Conservation (phyloP, 2,888 invertebrate species). For the Amiota mariae region DNA sequence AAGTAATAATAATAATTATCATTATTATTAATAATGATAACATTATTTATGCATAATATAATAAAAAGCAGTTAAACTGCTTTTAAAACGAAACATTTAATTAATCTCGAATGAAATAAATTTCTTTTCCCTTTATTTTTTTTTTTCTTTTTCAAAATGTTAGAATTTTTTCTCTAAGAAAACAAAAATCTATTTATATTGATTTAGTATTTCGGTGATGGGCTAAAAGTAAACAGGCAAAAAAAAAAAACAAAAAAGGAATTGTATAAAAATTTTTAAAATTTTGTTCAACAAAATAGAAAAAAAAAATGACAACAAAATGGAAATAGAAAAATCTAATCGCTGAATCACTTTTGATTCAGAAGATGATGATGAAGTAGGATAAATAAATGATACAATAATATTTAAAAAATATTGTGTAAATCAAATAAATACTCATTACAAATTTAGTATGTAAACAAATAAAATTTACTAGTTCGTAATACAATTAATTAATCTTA, state of each 20-base stretch:
- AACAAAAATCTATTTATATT: slow-evolving; percentile 43
- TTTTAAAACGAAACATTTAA: neutral
- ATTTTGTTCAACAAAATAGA: slow-evolving; percentile 9
- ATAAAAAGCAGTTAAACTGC: slow-evolving; percentile 27
- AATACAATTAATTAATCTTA: neutral
- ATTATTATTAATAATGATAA: no score
- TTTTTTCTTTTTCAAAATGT: neutral
- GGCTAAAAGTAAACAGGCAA: slow-evolving; percentile 53
- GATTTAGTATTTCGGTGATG: slow-evolving; percentile 59
- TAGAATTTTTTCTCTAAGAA: slow-evolving; percentile 29
- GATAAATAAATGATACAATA: neutral
- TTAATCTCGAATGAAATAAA: slow-evolving; percentile 53
- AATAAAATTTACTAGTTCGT: neutral
- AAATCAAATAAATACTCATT: slow-evolving; percentile 61
- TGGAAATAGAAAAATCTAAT: slow-evolving; percentile 21
- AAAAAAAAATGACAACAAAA: slow-evolving; percentile 32
- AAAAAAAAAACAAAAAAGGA: neutral
- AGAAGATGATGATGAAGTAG: no score
- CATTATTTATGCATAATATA: no score
- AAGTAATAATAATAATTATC: no score
- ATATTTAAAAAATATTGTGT: slow-evolving; percentile 32
- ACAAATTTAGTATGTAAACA: slow-evolving; percentile 37
- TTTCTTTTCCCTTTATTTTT: neutral
- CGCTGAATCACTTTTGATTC: no score
- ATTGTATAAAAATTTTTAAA: neutral